phyloP scores from a whole-genome alignment of 1,140 invertebrate species.

The Cotesia glomerata region DNA sequence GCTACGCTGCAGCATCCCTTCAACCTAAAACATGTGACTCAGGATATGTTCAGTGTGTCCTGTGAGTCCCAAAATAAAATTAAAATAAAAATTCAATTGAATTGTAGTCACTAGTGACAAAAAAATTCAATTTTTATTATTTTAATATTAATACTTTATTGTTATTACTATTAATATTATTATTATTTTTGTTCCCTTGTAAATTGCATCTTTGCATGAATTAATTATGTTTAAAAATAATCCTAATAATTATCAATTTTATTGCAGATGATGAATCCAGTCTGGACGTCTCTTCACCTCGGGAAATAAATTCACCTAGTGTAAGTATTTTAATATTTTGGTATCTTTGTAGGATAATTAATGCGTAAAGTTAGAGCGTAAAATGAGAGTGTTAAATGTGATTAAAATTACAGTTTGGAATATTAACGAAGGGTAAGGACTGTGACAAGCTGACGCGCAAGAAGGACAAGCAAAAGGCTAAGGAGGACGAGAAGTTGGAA shows the following conservation, averaged over 20 bases:
- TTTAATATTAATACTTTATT: too few species aligned
- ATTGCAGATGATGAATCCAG: conserved; percentile 73
- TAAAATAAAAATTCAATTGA: neutral
- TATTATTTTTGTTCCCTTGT: neutral
- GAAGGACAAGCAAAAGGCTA: conserved; percentile 76
- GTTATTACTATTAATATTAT: neutral
- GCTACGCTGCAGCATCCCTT: conserved; percentile 57
- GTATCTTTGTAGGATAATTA: too few species aligned
- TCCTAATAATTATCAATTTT: neutral
- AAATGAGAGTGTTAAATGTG: conserved; percentile 60
- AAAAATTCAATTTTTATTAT: neutral
- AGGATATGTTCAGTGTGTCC: conserved; percentile 57
- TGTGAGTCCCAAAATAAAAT: conserved; percentile 42
- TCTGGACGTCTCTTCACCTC: conserved; percentile 71
- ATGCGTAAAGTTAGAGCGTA: neutral
- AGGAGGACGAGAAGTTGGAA: conserved; percentile 80
- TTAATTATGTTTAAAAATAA: neutral
- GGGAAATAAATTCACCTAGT: conserved; percentile 74
- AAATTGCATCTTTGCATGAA: conserved; percentile 38
- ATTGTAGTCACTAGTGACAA: neutral
- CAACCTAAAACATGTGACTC: conserved; percentile 58
- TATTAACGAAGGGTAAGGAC: conserved; percentile 70
- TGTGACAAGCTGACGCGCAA: conserved; percentile 71
- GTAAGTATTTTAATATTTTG: conserved; percentile 54
- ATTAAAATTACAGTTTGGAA: conserved; percentile 67